These are phyloP conservation scores for Periplaneta americana DNA, from an alignment of 1,140 invertebrate species.

Conservation along the genomic window DNA sequence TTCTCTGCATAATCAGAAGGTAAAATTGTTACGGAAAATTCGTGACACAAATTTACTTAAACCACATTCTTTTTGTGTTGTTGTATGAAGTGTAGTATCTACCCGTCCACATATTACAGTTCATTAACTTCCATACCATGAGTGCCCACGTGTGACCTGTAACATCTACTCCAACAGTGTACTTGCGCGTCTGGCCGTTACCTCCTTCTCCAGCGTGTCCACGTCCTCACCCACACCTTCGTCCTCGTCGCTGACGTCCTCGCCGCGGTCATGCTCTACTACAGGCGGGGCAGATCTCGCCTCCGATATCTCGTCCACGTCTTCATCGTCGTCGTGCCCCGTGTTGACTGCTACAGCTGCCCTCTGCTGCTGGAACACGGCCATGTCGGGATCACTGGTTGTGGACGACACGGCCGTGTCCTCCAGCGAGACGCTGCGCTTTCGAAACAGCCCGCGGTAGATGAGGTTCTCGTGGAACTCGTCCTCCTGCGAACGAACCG, in stretches of 20 bases:
- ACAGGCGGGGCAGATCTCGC: neutral
- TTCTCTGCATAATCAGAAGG: too few relatives aligned
- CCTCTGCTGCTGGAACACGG: neutral
- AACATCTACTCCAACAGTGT: too few relatives aligned
- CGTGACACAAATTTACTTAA: too few relatives aligned
- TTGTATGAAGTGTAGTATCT: too few relatives aligned
- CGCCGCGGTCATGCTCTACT: slow-evolving; percentile 3
- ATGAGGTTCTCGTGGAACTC: slow-evolving; percentile 75
- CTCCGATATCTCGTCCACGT: neutral
- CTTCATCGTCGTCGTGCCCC: slow-evolving; percentile 9
- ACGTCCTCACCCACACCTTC: neutral
- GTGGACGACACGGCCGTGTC: slow-evolving; percentile 23
- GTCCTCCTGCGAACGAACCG: slow-evolving; percentile 31
- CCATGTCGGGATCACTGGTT: slow-evolving; percentile 11
- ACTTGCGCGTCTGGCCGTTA: neutral
- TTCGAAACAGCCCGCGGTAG: slow-evolving; percentile 56
- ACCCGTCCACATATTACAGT: too few relatives aligned
- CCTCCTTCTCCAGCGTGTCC: neutral
- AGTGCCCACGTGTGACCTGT: too few relatives aligned
- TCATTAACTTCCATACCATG: too few relatives aligned
- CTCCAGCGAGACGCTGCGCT: slow-evolving; percentile 27
- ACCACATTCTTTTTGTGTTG: too few relatives aligned
- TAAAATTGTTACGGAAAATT: too few relatives aligned
- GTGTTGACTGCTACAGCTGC: neutral
- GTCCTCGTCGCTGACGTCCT: neutral